Conservation (phyloP, 2,797 vertebrate genomes). For the Spinus olivaceus region DNA sequence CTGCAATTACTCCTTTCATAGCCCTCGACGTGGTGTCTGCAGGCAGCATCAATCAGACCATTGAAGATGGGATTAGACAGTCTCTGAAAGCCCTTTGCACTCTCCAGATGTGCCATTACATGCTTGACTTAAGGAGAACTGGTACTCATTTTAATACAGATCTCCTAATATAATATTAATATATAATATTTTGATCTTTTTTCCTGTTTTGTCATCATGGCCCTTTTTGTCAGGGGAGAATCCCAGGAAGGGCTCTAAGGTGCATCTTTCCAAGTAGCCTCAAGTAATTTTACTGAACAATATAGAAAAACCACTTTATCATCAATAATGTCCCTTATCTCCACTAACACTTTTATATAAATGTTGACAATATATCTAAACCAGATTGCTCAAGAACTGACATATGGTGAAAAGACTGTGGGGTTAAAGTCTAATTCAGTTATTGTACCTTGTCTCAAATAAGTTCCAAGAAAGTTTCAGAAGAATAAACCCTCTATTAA, state of each 20-base stretch:
- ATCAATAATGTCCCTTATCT: neutral
- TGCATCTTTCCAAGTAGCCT: neutral
- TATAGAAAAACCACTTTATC: neutral
- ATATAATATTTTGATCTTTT: neutral
- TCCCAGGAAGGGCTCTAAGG: neutral
- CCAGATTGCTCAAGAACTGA: neutral
- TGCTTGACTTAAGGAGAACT: neutral
- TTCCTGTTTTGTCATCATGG: neutral
- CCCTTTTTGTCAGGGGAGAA: neutral
- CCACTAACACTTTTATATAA: neutral
- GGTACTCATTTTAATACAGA: neutral
- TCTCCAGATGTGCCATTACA: neutral
- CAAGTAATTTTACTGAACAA: neutral
- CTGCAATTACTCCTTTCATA: slow-evolving; percentile 37
- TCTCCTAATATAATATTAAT: neutral
- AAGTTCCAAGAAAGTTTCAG: neutral
- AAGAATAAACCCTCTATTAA: neutral
- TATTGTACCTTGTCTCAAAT: neutral
- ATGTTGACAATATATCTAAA: neutral
- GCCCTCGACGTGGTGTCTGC: neutral
- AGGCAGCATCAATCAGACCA: slow-evolving; percentile 40
- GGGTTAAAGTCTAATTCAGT: neutral
- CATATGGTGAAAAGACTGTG: neutral
- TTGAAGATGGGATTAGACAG: neutral
- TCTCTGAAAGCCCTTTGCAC: neutral